These are phyloP conservation scores for Megalops cyprinoides DNA, from an alignment of 2,797 vertebrate species.

Conservation along the genomic window DNA sequence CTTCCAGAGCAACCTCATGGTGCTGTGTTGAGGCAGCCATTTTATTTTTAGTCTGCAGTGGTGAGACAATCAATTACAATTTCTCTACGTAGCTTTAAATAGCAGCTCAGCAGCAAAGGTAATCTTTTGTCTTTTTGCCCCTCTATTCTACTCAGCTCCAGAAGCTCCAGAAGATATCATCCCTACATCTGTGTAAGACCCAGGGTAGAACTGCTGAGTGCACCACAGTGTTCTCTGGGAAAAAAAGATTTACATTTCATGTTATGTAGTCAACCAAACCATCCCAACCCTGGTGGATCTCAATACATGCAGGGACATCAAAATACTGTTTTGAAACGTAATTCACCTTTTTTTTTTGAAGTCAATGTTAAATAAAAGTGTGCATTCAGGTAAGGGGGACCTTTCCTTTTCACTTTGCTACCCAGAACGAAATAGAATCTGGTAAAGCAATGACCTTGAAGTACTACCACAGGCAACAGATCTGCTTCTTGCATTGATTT, in stretches of 20 bases:
- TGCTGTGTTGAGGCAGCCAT: neutral
- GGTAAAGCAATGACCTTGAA: neutral
- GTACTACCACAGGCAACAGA: neutral
- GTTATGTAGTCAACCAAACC: neutral
- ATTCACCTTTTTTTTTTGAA: neutral
- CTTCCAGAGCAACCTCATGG: neutral
- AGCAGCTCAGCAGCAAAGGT: neutral
- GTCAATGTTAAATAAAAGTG: neutral
- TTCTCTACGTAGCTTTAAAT: conserved; percentile 2
- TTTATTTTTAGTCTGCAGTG: conserved; percentile 15
- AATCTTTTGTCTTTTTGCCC: neutral
- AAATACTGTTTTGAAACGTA: neutral
- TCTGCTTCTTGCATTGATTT: neutral
- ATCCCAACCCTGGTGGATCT: neutral
- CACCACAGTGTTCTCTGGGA: neutral
- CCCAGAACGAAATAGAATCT: neutral
- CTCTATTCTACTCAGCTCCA: neutral
- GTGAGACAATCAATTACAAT: conserved; percentile 2
- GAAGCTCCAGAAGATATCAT: conserved; percentile 6
- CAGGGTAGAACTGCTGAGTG: neutral
- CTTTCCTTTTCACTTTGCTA: neutral
- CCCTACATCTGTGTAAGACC: neutral
- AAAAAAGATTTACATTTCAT: neutral
- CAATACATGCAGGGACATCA: neutral
- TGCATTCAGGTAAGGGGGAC: neutral